Percentiles rank a stretch among this genome's conserved stretches.
These are phyloP conservation scores for Sparidentex hasta DNA, from an alignment of 2,797 vertebrate species.

Conservation along the genomic window DNA sequence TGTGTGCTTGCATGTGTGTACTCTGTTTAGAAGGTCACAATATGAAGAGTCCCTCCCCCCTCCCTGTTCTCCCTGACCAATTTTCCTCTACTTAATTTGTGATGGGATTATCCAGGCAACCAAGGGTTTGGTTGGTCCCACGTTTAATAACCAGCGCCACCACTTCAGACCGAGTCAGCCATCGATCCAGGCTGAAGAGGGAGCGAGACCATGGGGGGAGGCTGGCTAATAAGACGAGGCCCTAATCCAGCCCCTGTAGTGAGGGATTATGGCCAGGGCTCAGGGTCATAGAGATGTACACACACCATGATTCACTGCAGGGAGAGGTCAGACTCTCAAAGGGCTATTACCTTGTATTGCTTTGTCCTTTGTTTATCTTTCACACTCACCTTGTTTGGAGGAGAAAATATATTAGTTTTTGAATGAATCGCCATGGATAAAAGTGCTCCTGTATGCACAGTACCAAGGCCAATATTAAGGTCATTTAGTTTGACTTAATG, in stretches of 20 bases:
- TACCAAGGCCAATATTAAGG: slow-evolving; percentile 47
- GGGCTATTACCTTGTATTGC: slow-evolving; percentile 66
- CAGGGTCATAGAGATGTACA: slow-evolving; percentile 68
- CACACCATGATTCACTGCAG: slow-evolving; percentile 59
- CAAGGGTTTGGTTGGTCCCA: slow-evolving; percentile 79
- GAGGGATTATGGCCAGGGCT: slow-evolving; percentile 72
- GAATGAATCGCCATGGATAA: slow-evolving; percentile 32
- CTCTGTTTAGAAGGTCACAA: slow-evolving; percentile 68
- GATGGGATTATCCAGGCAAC: slow-evolving; percentile 81
- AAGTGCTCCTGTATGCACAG: slow-evolving; percentile 22
- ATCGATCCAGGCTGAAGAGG: slow-evolving; percentile 82
- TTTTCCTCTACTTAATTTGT: slow-evolving; percentile 79
- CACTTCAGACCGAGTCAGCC: slow-evolving; percentile 77
- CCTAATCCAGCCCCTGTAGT: slow-evolving; percentile 79
- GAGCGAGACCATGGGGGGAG: slow-evolving; percentile 42
- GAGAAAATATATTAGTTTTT: slow-evolving; percentile 62
- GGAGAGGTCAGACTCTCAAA: slow-evolving; percentile 60
- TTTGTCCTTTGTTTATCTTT: slow-evolving; percentile 76
- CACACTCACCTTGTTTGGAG: slow-evolving; percentile 63
- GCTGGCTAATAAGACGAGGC: slow-evolving; percentile 77
- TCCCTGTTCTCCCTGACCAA: slow-evolving; percentile 59
- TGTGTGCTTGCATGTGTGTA: slow-evolving; percentile 37
- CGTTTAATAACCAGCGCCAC: slow-evolving; percentile 83
- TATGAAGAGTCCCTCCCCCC: slow-evolving; percentile 48
- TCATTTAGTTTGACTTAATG: slow-evolving; percentile 20